Evolutionary conservation across 2,888 invertebrate species (phyloP).

Genomic region (Ophion ventricosus): DNA sequence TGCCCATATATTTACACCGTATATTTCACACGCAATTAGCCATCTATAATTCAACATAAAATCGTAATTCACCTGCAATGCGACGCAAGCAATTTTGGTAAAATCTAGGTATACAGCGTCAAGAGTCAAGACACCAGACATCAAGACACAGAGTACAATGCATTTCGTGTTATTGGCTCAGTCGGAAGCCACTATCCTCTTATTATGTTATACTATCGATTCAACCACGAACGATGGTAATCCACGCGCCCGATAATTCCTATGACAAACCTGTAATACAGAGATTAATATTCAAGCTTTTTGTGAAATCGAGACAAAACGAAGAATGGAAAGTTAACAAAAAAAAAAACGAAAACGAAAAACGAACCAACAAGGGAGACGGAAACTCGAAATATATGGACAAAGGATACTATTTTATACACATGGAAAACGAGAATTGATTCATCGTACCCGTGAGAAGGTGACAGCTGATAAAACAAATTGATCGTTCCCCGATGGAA

Average conservation of each 20-base stretch:
- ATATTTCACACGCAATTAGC: too few relatives aligned
- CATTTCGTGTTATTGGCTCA: neutral
- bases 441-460: slow-evolving; percentile 70
- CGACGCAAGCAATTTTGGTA: too few relatives aligned
- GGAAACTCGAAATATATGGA: slow-evolving; percentile 23
- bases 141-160: too few relatives aligned
- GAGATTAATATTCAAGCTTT: neutral
- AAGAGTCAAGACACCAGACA: too few relatives aligned
- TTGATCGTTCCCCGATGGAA: slow-evolving; percentile 68
- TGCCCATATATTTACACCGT: too few relatives aligned
- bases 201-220: neutral
- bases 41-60: too few relatives aligned
- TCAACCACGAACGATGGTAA: neutral
- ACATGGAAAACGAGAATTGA: slow-evolving; percentile 61
- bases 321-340: neutral
- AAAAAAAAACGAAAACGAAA: neutral
- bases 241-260: neutral
- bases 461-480: slow-evolving; percentile 69
- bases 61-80: too few relatives aligned
- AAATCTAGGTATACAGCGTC: too few relatives aligned
- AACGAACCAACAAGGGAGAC: slow-evolving; percentile 9
- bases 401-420: slow-evolving; percentile 36
- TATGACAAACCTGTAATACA: neutral
- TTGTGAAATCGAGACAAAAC: neutral
- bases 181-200: neutral